Evolutionary conservation across 1,140 invertebrate species (phyloP).

Genomic region (Neuroterus valhalla): DNA sequence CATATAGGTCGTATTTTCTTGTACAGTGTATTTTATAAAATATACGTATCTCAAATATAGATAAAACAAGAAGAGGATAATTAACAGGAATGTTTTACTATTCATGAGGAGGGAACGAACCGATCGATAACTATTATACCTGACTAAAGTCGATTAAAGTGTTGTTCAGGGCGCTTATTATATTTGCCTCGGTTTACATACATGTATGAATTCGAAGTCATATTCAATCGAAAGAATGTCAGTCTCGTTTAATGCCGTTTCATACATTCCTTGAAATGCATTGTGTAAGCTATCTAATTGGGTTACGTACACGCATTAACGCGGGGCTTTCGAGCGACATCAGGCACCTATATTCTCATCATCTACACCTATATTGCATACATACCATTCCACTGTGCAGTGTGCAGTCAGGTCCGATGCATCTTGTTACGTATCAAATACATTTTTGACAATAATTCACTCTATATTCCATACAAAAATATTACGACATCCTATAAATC

Average conservation of each 20-base stretch:
- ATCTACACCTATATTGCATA: background rate
- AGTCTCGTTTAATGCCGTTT: slow-evolving; percentile 15
- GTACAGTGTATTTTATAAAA: no score
- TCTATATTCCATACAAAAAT: background rate
- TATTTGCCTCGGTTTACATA: slow-evolving; percentile 27
- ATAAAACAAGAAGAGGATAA: no score
- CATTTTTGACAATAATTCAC: background rate
- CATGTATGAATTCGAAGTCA: slow-evolving; percentile 24
- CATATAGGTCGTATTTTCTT: no score
- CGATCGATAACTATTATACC: background rate
- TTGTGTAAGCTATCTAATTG: slow-evolving; percentile 30
- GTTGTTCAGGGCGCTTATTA: slow-evolving; percentile 10
- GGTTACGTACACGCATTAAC: slow-evolving; percentile 26
- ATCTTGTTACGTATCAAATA: background rate
- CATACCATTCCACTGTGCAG: background rate
- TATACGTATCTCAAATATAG: no score
- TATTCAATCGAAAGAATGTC: slow-evolving; percentile 26
- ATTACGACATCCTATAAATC: background rate
- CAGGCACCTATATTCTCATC: background rate
- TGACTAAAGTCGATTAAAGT: background rate
- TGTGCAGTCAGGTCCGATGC: background rate
- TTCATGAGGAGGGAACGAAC: background rate
- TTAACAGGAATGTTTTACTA: background rate
- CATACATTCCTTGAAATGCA: slow-evolving; percentile 27
- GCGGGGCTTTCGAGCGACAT: slow-evolving; percentile 5